Evolutionary conservation across 2,113 vertebrate species (phyloP), one percentile per base, ranked within the genome.

Genomic region (Mirounga angustirostris): DNA sequence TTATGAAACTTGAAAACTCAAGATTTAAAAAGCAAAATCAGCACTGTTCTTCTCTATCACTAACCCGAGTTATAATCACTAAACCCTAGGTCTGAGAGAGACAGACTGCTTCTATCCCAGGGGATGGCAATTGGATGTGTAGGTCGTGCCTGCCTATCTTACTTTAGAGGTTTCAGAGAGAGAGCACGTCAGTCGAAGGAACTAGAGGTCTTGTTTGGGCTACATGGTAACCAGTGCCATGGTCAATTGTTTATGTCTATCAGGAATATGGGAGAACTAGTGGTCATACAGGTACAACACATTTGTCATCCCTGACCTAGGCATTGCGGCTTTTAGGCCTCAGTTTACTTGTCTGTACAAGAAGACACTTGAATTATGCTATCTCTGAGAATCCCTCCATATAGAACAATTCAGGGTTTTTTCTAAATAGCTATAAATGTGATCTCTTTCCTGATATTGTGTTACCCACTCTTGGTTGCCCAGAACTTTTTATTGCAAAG

Each of bases 21-120:
- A 71, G 22, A 87, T 83, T 95, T 63, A 94, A 89, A 89, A 92
- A 65, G 33, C 46, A 86, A 95, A 85, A 76, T 92, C 54, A 82
- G n/a, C 50, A 59, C 22, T 12, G 2, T 33, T 83, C 16, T 85
- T 12, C 33, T 88, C 40, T 85, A 28, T 96, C 76, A 58, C 73
- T 76, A 69, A 19, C 11, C 71, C 43, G 54, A 85, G 16, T 89
- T 56, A 56, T 81, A 93, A 95, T 82, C 79, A 89, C 28, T 82
- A 82, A 82, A 63, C 19, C 59, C 67, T 74, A 26, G 22, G 40
- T 67, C 52, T 28, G 3, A 43, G 19, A 65, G 58, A 73, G 22
- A 96, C 9, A 81, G 18, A 19, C 5, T 6, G 2, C 52, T 65
- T 74, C 67, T 54, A 33, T 40, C 33, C 56, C 21, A 73, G 33